Evolutionary conservation across 2,888 invertebrate species (phyloP), one percentile per base, ranked within the genome.

Genomic region (Dolichomitus sp.): DNA sequence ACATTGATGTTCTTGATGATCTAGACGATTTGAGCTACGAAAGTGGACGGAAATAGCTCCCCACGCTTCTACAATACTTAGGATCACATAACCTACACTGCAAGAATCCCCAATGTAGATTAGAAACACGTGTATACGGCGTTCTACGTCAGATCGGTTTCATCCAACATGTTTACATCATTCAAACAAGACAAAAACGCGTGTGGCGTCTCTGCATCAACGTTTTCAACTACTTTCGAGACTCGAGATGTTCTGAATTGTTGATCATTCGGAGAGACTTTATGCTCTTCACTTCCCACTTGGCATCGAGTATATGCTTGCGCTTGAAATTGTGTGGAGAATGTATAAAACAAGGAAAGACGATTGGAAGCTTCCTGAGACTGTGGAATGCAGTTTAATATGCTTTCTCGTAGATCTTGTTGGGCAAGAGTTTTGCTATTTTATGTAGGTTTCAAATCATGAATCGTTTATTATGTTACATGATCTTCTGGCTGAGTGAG

Each of bases 201-300:
- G 33, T 27, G 50, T 33, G 33, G 37, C 48, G 17, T 17, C 27
- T 17, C 27, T 59, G 45, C 37, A 27, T 54, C 54, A 54, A 48
- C 48, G 37, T n/a, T 74, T 17, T n/a, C 23, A 19, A 50, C 45
- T 57, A 66, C 37, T 70, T 63, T 63, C 17, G 9, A 27, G 54
- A 27, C 33, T 50, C n/a, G 61, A 61, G 48, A 69, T 68, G 14
- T 19, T 42, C n/a, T 4, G 42, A 23, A 50, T 69, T 74, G 73
- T 74, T 80, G 68, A 74, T 80, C 74, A 68, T 57, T 57, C 54
- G 14, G 19, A 48, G 70, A 66, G 70, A 70, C 27, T 75, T 65
- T 17, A 33, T 7, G 69, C 30, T n/a, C 45, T 19, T 11, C 27
- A 27, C 27, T 54, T 54, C 27, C 23, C 54, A 27, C 54, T 54